phyloP scores from a whole-genome alignment of 2,888 invertebrate species.

The Microctonus brassicae region DNA sequence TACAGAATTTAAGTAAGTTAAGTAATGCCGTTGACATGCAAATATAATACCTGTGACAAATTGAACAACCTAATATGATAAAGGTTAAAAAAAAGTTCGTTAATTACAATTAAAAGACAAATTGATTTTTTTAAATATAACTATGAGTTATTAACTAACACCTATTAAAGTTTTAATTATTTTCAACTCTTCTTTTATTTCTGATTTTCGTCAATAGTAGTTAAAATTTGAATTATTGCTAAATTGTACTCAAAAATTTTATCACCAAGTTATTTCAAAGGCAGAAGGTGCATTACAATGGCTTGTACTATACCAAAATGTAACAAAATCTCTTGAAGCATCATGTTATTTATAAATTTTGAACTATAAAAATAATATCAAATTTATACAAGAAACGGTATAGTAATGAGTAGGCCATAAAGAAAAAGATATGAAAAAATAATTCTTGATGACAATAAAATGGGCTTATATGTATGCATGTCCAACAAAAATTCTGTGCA shows the following conservation, averaged over 20 bases:
- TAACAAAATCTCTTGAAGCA: slow-evolving; percentile 6
- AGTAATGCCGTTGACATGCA: no score
- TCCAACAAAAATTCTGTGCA: background rate
- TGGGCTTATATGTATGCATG: background rate
- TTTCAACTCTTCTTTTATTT: background rate
- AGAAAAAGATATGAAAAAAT: background rate
- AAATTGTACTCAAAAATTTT: slow-evolving; percentile 17
- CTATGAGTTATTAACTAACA: background rate
- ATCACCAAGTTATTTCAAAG: background rate
- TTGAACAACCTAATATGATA: background rate
- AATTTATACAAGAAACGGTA: background rate
- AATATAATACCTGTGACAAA: background rate
- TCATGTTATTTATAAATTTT: slow-evolving; percentile 12
- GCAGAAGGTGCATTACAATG: slow-evolving; percentile 18
- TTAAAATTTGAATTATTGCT: slow-evolving; percentile 17
- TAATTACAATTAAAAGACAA: background rate
- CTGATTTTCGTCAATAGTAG: background rate
- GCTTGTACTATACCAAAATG: slow-evolving; percentile 7
- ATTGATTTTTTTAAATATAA: background rate
- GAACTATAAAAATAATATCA: slow-evolving; percentile 8
- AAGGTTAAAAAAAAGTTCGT: background rate
- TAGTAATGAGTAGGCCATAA: background rate
- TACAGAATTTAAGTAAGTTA: background rate
- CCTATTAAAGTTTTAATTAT: background rate
- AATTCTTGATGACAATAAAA: background rate